These are phyloP conservation scores for Hylaeus volcanicus DNA, from an alignment of 1,140 invertebrate genomes.

Conservation along the genomic window DNA sequence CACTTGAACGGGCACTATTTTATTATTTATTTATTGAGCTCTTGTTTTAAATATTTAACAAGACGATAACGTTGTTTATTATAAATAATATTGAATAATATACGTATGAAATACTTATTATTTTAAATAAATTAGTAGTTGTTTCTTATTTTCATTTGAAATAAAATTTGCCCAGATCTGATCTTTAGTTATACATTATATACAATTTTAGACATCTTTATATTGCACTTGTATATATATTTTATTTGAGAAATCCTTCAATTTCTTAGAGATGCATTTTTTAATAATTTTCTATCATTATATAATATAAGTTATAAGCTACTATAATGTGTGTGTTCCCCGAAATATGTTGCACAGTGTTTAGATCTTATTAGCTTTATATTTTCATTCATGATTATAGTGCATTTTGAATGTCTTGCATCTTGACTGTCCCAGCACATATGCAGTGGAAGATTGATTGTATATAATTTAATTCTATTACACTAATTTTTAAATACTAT, in stretches of 20 bases:
- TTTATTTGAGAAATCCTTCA: slow-evolving; percentile 16
- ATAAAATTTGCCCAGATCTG: not conserved
- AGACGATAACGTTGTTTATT: too few species aligned
- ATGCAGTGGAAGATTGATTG: slow-evolving; percentile 10
- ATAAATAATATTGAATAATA: too few species aligned
- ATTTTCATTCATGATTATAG: slow-evolving; percentile 56
- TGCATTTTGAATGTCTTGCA: slow-evolving; percentile 63
- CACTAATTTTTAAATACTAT: slow-evolving; percentile 1
- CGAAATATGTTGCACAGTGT: slow-evolving; percentile 45
- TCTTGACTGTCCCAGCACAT: slow-evolving; percentile 54
- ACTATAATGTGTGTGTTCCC: slow-evolving; percentile 40
- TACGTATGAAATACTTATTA: too few species aligned
- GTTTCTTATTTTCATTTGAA: too few species aligned
- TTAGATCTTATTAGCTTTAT: slow-evolving; percentile 53
- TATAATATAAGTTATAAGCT: slow-evolving; percentile 4
- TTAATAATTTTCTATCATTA: slow-evolving; percentile 43
- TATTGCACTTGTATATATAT: slow-evolving; percentile 28
- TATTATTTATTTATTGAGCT: slow-evolving; percentile 11
- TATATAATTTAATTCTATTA: slow-evolving; percentile 19
- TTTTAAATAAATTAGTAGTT: too few species aligned
- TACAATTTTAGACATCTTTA: not conserved
- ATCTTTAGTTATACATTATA: too few species aligned
- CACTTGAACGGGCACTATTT: slow-evolving; percentile 52
- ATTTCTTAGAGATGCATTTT: slow-evolving; percentile 5
- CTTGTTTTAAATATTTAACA: not conserved